A percentile compares a stretch with the other conserved stretches of the same genome.
phyloP scores from a whole-genome alignment of 2,113 vertebrate genomes.

The Eurypyga helias region DNA sequence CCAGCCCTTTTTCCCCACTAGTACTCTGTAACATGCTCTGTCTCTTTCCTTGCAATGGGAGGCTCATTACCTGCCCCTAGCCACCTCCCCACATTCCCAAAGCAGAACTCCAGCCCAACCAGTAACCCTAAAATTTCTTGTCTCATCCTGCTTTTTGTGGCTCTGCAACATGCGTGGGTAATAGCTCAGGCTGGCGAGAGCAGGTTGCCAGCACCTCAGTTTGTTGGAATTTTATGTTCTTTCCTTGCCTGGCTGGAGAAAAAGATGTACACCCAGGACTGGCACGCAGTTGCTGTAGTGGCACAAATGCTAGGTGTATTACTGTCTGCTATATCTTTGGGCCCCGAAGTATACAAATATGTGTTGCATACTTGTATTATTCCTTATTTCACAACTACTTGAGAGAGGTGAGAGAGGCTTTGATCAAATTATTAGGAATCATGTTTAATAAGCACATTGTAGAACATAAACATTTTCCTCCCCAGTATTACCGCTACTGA shows the following conservation, averaged over 20 bases:
- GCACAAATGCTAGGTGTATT: accelerated
- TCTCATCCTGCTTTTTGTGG: neutral
- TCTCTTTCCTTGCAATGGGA: neutral
- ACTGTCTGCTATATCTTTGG: neutral
- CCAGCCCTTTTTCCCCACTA: neutral
- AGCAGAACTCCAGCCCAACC: neutral
- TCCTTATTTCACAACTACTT: neutral
- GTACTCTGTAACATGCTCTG: neutral
- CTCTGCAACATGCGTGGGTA: neutral
- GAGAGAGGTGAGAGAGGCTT: neutral
- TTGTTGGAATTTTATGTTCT: neutral
- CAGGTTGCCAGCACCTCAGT: neutral
- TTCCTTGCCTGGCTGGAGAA: neutral
- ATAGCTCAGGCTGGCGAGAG: too few species aligned
- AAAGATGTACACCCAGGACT: neutral
- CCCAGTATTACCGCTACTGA: neutral
- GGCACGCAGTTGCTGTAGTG: neutral
- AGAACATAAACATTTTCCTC: neutral
- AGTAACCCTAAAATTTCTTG: neutral
- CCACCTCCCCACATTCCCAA: neutral
- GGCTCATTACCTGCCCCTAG: neutral
- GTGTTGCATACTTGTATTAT: neutral
- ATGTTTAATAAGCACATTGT: neutral
- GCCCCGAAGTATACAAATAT: neutral
- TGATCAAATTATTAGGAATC: neutral